Evolutionary conservation across 1,140 invertebrate species (phyloP), one percentile per base, ranked within the genome.

Genomic region (Monochamus saltuarius): DNA sequence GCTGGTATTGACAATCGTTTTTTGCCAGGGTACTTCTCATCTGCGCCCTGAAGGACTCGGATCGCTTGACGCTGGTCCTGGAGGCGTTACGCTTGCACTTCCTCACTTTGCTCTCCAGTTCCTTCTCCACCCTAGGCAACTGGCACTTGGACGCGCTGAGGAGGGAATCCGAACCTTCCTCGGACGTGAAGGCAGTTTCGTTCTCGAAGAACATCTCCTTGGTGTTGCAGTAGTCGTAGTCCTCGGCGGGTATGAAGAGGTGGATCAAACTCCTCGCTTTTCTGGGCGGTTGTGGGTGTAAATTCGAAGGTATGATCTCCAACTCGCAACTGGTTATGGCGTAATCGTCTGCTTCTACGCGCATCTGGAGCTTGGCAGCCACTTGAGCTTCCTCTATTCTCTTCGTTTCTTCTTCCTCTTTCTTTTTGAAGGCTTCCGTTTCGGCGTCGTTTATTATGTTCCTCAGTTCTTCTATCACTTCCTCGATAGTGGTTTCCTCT

Each of bases 391-490:
- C 62, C 47, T 72, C 68, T 2, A 69, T 67, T 59, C 63, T 61
- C 61, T 75, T 59, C 70, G 79, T 66, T 76, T 82, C 67, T 67
- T 73, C 7, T 78, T 73, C 45, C 67, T 64, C 78, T 71, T 66
- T 72, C 36, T 79, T 77, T 73, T 80, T 81, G 62, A 82, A 85
- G 65, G 87, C 82, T 69, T 91, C 87, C 0, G 84, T 84, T 78
- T 92, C 89, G 0, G 89, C 90, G 58, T 92, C 88, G 71, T 90
- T 92, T 0, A 92, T 88, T 50, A 92, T 91, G 65, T 91, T 92
- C 64, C 88, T 82, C 29, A 94, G 74, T 72, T 92, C 90, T 74
- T 91, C 89, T 68, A 93, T 92, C 0, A 92, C 90, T 77, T 92
- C 90, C 64, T 92, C 91, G 49, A 94, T 92, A 11, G 90, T 92